Percentiles rank a stretch among this genome's conserved stretches.
phyloP scores from a whole-genome alignment of 2,797 vertebrate genomes.

The Macrochelys suwanniensis region DNA sequence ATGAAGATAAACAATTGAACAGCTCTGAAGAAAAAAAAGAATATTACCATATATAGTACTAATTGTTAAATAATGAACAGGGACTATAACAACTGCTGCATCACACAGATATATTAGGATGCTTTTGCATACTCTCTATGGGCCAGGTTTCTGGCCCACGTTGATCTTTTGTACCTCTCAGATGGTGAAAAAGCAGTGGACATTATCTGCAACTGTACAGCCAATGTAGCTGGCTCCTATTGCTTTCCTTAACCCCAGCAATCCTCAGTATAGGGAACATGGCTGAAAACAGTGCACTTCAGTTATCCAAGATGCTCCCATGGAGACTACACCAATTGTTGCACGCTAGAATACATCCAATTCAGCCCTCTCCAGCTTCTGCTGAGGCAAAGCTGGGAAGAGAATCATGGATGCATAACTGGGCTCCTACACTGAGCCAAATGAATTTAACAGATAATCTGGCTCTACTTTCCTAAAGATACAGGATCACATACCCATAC shows the following conservation, averaged over 20 bases:
- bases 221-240: not conserved
- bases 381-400: not conserved
- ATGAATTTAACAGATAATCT: not conserved
- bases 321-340: not conserved
- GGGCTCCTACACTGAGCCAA: not conserved
- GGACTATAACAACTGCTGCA: not conserved
- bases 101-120: not conserved
- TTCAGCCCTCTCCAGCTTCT: not conserved
- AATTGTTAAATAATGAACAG: not conserved
- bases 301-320: not conserved
- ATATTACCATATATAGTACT: not conserved
- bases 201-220: not conserved
- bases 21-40: not conserved
- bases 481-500: not conserved
- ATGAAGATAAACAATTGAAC: constrained; percentile 7
- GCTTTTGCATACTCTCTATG: not conserved
- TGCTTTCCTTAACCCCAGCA: not conserved
- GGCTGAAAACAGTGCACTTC: not conserved
- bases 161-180: not conserved
- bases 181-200: not conserved
- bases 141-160: not conserved
- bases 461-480: not conserved
- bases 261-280: not conserved
- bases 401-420: fast-evolving
- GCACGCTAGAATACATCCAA: not conserved